Evolutionary conservation across 2,797 vertebrate genomes (phyloP).

Genomic region (Pseudochirops corinnae): DNA sequence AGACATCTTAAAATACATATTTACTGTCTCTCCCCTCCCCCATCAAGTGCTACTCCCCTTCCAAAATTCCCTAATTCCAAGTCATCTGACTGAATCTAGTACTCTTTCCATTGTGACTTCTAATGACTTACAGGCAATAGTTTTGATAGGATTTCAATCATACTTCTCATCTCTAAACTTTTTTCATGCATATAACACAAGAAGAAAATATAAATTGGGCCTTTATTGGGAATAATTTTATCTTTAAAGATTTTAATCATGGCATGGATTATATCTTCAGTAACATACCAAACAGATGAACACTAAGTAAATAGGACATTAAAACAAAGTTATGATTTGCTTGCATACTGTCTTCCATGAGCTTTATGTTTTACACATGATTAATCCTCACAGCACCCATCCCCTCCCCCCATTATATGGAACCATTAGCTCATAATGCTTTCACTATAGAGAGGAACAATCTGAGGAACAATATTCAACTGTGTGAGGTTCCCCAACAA

Average conservation of each 20-base stretch:
- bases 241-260: neutral
- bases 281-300: conserved; percentile 4
- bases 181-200: conserved; percentile 17
- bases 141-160: conserved; percentile 23
- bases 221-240: conserved; percentile 11
- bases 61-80: neutral
- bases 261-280: neutral
- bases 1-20: neutral
- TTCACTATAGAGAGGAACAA: neutral
- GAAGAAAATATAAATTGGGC: conserved; percentile 8
- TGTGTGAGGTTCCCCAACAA: conserved; percentile 1
- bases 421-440: conserved; percentile 30
- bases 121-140: neutral
- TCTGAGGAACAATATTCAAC: neutral
- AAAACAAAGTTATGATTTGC: conserved; percentile 1
- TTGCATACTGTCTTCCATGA: conserved; percentile 30
- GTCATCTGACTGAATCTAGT: neutral
- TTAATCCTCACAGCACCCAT: conserved; percentile 16
- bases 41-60: neutral
- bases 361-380: neutral
- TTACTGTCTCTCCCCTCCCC: neutral
- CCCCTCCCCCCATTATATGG: neutral
- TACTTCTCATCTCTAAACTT: neutral
- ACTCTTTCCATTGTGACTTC: neutral
- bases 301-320: conserved; percentile 44